Evolutionary conservation across 2,888 invertebrate species (phyloP), one percentile per base, ranked within the genome.

Genomic region (Thumatha senex): DNA sequence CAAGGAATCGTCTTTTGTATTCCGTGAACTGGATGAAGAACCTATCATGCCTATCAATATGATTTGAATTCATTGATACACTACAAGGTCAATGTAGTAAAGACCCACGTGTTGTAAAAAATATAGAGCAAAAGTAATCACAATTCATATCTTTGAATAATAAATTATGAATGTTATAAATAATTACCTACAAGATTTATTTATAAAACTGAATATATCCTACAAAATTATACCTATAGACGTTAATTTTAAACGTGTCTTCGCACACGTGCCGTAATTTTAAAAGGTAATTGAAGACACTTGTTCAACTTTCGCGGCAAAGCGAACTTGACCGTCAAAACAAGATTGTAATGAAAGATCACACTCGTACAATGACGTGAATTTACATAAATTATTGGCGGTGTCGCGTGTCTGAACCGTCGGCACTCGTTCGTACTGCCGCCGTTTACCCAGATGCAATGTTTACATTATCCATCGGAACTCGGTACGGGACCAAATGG

Each of bases 341-440:
- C 78, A 80, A 84, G 83, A 85, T 80, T 78, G 80, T 82, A 84
- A 86, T 89, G 89, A 89, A 85, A 78, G 85, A 84, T 88, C 86
- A 84, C 74, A 84, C 78, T 86, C 86, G 78, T 82, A 84, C 87
- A 87, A 87, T 89, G 89, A 86, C 80, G 84, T 79, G 79, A 82
- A 89, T 89, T 89, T 86, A 89, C 90, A 90, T 91, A 90, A 90
- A 90, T 89, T 88, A 89, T 89, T 80, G 87, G 82, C 86, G 86
- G 74, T 84, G 80, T 70, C 76, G 71, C 75, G 89, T 85, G 86
- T 82, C 82, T 77, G 69, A 55, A 49, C 60, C 58, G 54, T 49
- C 59, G 57, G 58, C 58, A 56, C 51, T 52, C 52, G 51, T 33
- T 31, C 52, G 60, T 7, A 51, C 54, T 42, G 59, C 62, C 54